phyloP scores from a whole-genome alignment of 2,113 vertebrate species.

The Embiotoca jacksoni region DNA sequence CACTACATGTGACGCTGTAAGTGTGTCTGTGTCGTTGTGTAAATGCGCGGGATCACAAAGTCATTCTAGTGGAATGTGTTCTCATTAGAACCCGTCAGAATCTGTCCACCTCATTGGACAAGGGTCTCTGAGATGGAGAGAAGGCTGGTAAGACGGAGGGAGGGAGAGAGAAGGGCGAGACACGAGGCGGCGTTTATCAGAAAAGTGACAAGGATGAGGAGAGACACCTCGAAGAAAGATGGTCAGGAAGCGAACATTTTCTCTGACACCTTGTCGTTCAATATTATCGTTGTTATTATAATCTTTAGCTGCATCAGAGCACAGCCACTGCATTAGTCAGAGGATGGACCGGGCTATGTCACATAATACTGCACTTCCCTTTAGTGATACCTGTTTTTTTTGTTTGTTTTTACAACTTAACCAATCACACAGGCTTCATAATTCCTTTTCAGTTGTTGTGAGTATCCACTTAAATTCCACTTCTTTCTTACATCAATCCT shows the following conservation, averaged over 20 bases:
- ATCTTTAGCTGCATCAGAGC: constrained; percentile 39
- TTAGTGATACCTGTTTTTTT: not conserved
- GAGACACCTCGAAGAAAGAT: constrained; percentile 41
- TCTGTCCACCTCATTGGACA: constrained; percentile 56
- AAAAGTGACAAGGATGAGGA: constrained; percentile 48
- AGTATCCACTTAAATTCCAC: constrained; percentile 3
- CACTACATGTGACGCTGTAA: not conserved
- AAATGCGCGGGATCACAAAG: constrained; percentile 36
- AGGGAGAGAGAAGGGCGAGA: constrained; percentile 33
- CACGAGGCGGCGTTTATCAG: constrained; percentile 21
- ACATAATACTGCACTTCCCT: constrained; percentile 11
- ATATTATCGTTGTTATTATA: constrained; percentile 47
- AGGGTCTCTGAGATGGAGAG: constrained; percentile 33
- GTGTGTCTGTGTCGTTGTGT: not conserved
- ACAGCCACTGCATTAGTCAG: constrained; percentile 6
- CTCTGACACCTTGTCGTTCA: constrained; percentile 55
- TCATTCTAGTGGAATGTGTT: constrained; percentile 75
- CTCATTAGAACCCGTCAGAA: constrained; percentile 67
- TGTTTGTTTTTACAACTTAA: not conserved
- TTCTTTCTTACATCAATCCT: not conserved
- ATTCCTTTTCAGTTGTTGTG: constrained; percentile 10
- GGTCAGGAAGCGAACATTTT: constrained; percentile 16
- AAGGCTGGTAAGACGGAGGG: constrained; percentile 15
- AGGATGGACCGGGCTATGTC: constrained; percentile 7
- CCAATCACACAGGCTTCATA: not conserved